Evolutionary conservation across 2,797 vertebrate genomes (phyloP).

Genomic region (Leptodactylus fallax): DNA sequence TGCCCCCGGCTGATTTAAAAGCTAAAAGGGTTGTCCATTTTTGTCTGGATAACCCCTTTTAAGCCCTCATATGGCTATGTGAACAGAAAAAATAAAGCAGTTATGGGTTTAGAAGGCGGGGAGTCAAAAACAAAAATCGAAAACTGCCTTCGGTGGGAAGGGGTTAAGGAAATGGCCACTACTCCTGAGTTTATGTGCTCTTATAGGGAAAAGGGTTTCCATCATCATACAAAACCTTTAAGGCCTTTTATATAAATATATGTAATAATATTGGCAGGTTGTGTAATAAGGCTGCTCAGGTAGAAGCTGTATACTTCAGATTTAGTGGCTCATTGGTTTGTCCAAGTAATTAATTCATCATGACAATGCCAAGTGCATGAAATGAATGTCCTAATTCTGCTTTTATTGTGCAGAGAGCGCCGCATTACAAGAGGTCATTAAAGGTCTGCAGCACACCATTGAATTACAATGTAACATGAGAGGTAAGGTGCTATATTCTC

Average conservation of each 20-base stretch:
- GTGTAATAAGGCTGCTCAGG: background rate
- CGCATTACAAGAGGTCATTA: constrained; percentile 79
- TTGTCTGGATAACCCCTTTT: too few species aligned
- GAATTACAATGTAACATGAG: constrained; percentile 86
- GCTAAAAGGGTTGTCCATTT: too few species aligned
- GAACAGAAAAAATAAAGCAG: too few species aligned
- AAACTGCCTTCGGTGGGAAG: too few species aligned
- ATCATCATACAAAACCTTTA: background rate
- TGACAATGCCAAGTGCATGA: background rate
- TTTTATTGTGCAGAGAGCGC: constrained; percentile 78
- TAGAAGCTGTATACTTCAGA: background rate
- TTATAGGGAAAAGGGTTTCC: too few species aligned
- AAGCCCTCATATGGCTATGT: too few species aligned
- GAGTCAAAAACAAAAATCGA: too few species aligned
- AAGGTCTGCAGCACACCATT: constrained; percentile 83
- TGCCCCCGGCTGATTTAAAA: too few species aligned
- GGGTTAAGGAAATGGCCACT: too few species aligned
- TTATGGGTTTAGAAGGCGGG: too few species aligned
- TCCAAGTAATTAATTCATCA: background rate
- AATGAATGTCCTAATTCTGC: background rate
- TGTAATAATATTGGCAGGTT: background rate
- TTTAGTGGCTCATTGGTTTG: background rate
- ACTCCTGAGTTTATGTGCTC: too few species aligned
- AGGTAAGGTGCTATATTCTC: constrained; percentile 75
- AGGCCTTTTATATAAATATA: background rate